A percentile compares a stretch with the other conserved stretches of the same genome.
phyloP scores from a whole-genome alignment of 2,888 invertebrate species.

The Stegana nigrithorax region DNA sequence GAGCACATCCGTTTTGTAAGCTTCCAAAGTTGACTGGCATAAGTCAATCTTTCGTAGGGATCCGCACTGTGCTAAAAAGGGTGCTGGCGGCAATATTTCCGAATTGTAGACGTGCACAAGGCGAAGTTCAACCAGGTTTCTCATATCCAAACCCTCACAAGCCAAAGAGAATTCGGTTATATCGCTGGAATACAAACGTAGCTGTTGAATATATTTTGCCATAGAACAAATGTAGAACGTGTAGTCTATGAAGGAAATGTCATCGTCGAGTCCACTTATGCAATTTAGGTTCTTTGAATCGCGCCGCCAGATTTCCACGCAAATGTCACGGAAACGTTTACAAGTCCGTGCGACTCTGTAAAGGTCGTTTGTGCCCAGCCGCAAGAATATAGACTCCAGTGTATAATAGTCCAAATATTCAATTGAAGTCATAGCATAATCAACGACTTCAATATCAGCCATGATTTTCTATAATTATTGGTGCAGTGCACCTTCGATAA shows the following conservation, averaged over 20 bases:
- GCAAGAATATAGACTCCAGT: neutral
- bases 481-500: too few species aligned
- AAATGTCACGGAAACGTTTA: neutral
- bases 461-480: too few species aligned
- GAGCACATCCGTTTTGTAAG: neutral
- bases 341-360: neutral
- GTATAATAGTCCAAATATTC: neutral
- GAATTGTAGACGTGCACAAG: neutral
- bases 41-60: neutral
- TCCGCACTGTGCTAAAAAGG: neutral
- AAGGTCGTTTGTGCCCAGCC: neutral
- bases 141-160: neutral
- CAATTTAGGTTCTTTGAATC: neutral
- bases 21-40: neutral
- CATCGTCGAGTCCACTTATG: neutral
- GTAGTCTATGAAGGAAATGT: neutral
- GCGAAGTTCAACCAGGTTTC: neutral
- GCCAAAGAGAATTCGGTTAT: neutral
- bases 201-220: neutral
- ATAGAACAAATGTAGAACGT: neutral
- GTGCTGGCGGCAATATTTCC: neutral
- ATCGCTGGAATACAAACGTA: neutral
- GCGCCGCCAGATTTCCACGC: neutral
- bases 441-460: too few species aligned
- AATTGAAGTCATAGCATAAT: too few species aligned